Evolutionary conservation across 92 coral and sea anemone genomes (phyloP).

Genomic region (Palythoa grandiflora): DNA sequence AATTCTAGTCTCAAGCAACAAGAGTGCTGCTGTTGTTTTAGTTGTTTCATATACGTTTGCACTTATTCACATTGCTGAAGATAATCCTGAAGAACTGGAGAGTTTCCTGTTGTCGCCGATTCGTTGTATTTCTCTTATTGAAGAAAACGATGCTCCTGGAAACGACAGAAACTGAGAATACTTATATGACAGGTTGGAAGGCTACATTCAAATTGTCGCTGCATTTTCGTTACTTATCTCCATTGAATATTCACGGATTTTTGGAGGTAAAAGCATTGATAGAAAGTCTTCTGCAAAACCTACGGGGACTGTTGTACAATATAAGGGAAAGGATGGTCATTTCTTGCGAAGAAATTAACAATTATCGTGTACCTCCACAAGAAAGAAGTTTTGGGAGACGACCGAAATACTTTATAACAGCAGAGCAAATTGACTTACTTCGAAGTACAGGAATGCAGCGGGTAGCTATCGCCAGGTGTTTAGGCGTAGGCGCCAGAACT

Average conservation of each 20-base stretch:
- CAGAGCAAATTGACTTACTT: slow-evolving; percentile 58
- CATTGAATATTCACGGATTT: slow-evolving; percentile 37
- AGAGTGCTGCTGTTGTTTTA: not conserved
- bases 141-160: slow-evolving; percentile 6
- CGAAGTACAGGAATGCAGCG: slow-evolving; percentile 57
- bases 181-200: slow-evolving; percentile 21
- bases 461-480: slow-evolving; percentile 52
- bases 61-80: not conserved
- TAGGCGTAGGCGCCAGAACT: slow-evolving; percentile 48
- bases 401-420: slow-evolving; percentile 47
- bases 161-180: not conserved
- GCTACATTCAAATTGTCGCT: too few relatives aligned
- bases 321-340: not conserved
- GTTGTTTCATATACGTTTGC: not conserved
- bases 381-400: slow-evolving; percentile 49
- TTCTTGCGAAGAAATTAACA: not conserved
- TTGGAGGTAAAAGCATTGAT: slow-evolving; percentile 47
- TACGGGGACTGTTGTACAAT: slow-evolving; percentile 7
- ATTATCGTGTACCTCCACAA: not conserved
- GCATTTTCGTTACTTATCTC: not conserved
- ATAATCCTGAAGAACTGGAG: not conserved
- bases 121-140: not conserved
- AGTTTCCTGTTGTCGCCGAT: not conserved
- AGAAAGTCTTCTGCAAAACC: slow-evolving; percentile 35
- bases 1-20: too few relatives aligned